Evolutionary conservation across 2,797 vertebrate species (phyloP).

Genomic region (Rhinoraja longicauda): DNA sequence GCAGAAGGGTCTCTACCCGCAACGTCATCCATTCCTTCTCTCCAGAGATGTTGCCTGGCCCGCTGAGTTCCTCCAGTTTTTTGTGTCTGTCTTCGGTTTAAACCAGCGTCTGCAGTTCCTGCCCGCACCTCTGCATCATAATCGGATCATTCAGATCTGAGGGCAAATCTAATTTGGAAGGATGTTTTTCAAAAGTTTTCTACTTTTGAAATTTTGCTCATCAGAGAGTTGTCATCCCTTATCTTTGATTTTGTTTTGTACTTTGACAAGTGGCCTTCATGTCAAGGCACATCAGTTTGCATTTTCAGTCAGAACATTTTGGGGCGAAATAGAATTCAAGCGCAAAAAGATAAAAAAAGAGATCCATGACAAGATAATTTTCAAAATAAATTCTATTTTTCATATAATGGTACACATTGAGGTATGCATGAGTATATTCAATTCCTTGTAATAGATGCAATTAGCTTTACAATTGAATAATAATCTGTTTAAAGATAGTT

Average conservation of each 20-base stretch:
- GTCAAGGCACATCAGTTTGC: neutral
- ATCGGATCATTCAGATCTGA: neutral
- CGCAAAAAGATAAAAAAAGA: neutral
- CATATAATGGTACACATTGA: neutral
- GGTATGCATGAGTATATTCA: neutral
- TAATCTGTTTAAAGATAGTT: neutral
- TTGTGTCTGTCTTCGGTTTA: too few relatives aligned
- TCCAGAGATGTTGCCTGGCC: too few relatives aligned
- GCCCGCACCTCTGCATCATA: too few relatives aligned
- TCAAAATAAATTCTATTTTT: neutral
- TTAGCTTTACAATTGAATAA: neutral
- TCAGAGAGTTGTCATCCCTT: neutral
- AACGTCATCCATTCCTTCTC: too few relatives aligned
- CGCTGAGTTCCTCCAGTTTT: too few relatives aligned
- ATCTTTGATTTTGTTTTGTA: neutral
- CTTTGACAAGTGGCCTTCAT: neutral
- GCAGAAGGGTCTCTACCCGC: too few relatives aligned
- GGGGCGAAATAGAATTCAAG: neutral
- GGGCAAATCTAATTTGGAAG: neutral
- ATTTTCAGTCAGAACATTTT: neutral
- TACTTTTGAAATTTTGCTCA: neutral
- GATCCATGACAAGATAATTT: neutral
- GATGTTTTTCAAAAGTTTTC: neutral
- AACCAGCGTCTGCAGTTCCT: too few relatives aligned
- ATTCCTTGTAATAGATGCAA: neutral